Conservation (phyloP, 2,113 vertebrate species). For the Danionella cerebrum region DNA sequence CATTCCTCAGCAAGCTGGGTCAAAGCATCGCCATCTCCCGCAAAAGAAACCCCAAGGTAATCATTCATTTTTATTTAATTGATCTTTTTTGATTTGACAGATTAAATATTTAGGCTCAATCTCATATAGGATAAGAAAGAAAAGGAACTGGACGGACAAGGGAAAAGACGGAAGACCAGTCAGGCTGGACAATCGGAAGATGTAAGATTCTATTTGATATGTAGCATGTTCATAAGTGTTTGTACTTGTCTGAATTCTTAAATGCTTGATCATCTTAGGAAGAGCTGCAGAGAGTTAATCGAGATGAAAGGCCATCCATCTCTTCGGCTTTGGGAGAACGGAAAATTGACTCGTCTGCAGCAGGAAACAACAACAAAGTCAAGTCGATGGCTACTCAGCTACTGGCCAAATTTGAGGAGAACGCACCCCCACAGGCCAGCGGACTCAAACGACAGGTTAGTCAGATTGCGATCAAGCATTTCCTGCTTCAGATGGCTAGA, state of each 20-base stretch:
- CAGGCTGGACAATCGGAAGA: slow-evolving; percentile 86
- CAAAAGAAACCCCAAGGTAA: slow-evolving; percentile 88
- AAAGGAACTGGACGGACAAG: slow-evolving; percentile 80
- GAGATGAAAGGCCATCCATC: slow-evolving; percentile 67
- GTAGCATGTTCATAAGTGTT: neutral
- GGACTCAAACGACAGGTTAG: slow-evolving; percentile 85
- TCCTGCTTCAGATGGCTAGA: neutral
- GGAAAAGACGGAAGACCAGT: slow-evolving; percentile 91
- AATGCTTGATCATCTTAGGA: slow-evolving; percentile 62
- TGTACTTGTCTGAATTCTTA: neutral
- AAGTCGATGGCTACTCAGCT: slow-evolving; percentile 96
- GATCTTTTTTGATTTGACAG: slow-evolving; percentile 20
- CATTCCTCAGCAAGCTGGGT: slow-evolving; percentile 93
- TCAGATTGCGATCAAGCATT: neutral
- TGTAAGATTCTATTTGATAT: slow-evolving; percentile 63
- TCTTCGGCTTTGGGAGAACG: slow-evolving; percentile 68
- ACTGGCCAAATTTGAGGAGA: slow-evolving; percentile 94
- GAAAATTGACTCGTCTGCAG: slow-evolving; percentile 62
- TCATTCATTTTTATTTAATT: neutral
- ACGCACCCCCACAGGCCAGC: slow-evolving; percentile 71
- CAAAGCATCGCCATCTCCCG: slow-evolving; percentile 94
- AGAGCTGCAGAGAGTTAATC: slow-evolving; percentile 59
- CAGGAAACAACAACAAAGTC: slow-evolving; percentile 88
- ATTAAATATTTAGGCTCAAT: slow-evolving; percentile 7
- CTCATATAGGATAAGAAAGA: slow-evolving; percentile 88